Conservation (phyloP, 2,113 vertebrate species). For the Bungarus multicinctus region DNA sequence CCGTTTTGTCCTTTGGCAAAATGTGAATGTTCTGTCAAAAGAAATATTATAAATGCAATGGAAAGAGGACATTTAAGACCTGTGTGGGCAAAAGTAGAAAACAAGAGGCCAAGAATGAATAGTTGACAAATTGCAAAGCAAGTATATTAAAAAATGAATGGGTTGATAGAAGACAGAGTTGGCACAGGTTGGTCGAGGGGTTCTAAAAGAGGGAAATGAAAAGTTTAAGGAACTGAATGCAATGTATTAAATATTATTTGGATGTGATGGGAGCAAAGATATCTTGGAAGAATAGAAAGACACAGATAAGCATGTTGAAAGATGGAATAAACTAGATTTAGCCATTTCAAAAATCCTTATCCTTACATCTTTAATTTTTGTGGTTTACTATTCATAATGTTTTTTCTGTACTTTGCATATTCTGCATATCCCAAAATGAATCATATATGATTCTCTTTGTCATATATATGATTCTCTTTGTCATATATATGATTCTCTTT, state of each 20-base stretch:
- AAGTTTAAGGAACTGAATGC: background rate
- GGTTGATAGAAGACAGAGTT: background rate
- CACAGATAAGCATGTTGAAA: background rate
- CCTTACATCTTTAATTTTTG: background rate
- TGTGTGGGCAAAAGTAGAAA: background rate
- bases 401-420: background rate
- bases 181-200: too few relatives aligned
- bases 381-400: background rate
- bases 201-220: background rate
- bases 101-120: background rate
- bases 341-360: background rate
- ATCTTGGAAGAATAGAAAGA: background rate
- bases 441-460: too few relatives aligned
- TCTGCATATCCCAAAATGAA: background rate
- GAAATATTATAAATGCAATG: background rate
- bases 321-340: background rate
- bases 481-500: too few relatives aligned
- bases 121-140: background rate
- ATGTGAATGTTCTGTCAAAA: background rate
- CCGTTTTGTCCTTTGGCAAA: background rate
- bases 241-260: background rate
- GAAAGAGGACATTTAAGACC: background rate
- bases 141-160: background rate
- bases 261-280: background rate
- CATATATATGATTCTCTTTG: too few relatives aligned